phyloP scores from a whole-genome alignment of 2,797 vertebrate genomes.

The Poecilia picta region DNA sequence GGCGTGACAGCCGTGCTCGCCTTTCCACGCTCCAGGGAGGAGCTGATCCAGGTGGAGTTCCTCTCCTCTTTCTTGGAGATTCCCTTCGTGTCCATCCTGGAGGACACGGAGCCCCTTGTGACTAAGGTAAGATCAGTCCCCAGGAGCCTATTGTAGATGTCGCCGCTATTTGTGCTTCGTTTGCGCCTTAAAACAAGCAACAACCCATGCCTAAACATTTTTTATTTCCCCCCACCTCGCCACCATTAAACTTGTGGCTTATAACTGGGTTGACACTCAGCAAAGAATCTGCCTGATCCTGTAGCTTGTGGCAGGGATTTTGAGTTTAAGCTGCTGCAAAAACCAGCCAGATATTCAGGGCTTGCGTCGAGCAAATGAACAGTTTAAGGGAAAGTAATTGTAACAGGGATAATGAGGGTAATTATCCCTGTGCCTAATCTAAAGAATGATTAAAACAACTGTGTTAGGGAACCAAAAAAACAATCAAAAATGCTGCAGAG shows the following conservation, averaged over 20 bases:
- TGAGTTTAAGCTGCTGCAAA: slow-evolving; percentile 30
- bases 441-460: slow-evolving; percentile 20
- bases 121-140: slow-evolving; percentile 81
- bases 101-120: slow-evolving; percentile 84
- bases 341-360: slow-evolving; percentile 25
- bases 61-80: slow-evolving; percentile 89
- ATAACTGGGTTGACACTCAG: slow-evolving; percentile 19
- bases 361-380: slow-evolving; percentile 18
- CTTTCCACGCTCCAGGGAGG: slow-evolving; percentile 88
- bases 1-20: slow-evolving; percentile 90
- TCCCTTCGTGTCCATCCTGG: slow-evolving; percentile 91
- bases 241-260: slow-evolving; percentile 10
- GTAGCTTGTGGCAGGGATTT: slow-evolving; percentile 45
- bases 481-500: background rate
- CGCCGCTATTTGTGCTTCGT: background rate
- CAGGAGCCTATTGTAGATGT: background rate
- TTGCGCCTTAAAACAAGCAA: slow-evolving; percentile 16
- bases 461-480: background rate
- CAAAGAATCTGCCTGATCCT: slow-evolving; percentile 22
- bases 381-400: slow-evolving; percentile 13
- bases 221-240: background rate
- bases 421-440: slow-evolving; percentile 25
- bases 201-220: slow-evolving; percentile 11
- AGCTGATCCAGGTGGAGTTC: slow-evolving; percentile 93
- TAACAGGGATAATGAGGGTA: slow-evolving; percentile 31